These are phyloP conservation scores for Sylvietta virens DNA, from an alignment of 2,113 vertebrate species.

Conservation along the genomic window DNA sequence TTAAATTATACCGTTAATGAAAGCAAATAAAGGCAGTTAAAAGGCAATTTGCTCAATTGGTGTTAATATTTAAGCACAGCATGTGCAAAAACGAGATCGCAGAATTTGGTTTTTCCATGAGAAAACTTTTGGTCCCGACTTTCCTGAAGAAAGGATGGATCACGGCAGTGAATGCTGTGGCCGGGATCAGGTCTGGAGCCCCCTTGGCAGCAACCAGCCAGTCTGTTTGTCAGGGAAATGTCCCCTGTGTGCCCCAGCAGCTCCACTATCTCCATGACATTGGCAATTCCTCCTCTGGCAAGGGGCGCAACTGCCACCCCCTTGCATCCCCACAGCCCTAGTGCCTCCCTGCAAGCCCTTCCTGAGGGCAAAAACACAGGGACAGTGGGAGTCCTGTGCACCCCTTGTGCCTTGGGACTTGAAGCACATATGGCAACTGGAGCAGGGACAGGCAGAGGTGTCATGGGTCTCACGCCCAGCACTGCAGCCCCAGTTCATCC, in stretches of 20 bases:
- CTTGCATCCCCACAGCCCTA: background rate
- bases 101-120: conserved; percentile 50
- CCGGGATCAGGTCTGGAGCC: background rate
- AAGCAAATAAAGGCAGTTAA: conserved; percentile 86
- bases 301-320: background rate
- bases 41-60: conserved; percentile 85
- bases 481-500: background rate
- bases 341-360: background rate
- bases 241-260: background rate
- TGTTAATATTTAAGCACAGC: conserved; percentile 86
- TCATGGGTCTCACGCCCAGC: background rate
- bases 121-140: background rate
- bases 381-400: background rate
- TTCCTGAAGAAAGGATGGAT: background rate
- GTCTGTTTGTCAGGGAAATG: background rate
- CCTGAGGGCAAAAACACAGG: background rate
- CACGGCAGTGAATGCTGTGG: background rate
- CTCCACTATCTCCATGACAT: rapidly evolving
- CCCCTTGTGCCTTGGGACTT: background rate
- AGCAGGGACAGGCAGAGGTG: background rate
- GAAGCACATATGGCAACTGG: background rate
- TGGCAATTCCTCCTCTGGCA: background rate
- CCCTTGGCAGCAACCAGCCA: background rate
- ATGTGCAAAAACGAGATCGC: conserved; percentile 70
- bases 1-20: conserved; percentile 85